Percentiles rank a stretch among this genome's conserved stretches.
These are phyloP conservation scores for Mnemiopsis leidyi DNA, from an alignment of 37 sponge, comb jelly and placozoan species.

Conservation along the genomic window DNA sequence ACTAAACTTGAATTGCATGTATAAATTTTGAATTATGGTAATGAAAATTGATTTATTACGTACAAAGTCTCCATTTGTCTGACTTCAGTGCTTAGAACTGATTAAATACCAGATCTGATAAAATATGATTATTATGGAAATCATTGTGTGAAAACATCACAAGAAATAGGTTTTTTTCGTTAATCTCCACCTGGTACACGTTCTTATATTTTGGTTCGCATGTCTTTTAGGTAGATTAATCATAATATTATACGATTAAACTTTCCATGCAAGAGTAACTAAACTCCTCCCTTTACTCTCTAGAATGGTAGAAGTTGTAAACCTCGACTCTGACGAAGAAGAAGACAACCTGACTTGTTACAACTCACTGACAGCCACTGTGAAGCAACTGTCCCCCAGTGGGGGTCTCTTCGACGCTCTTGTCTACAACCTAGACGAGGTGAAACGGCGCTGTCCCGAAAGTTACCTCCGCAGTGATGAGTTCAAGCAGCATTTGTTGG, in stretches of 20 bases:
- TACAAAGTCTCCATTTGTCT: too few relatives aligned
- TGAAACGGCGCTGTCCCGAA: background rate
- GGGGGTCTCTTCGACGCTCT: background rate
- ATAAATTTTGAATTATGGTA: background rate
- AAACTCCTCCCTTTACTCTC: too few relatives aligned
- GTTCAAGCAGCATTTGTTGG: background rate
- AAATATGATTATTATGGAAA: too few relatives aligned
- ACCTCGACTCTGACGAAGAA: conserved; percentile 15
- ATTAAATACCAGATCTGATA: too few relatives aligned
- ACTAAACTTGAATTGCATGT: background rate
- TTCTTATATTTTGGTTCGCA: too few relatives aligned
- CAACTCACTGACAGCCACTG: background rate
- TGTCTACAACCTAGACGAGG: background rate
- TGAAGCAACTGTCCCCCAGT: background rate
- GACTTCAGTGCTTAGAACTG: too few relatives aligned
- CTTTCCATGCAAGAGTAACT: too few relatives aligned
- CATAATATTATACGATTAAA: too few relatives aligned
- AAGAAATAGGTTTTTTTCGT: too few relatives aligned
- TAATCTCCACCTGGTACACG: too few relatives aligned
- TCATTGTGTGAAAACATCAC: too few relatives aligned
- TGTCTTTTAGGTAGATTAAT: too few relatives aligned
- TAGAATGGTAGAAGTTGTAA: conserved; percentile 43
- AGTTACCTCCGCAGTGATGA: background rate
- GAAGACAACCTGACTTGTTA: background rate
- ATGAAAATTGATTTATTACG: background rate